Percentiles rank a stretch among this genome's conserved stretches.
These are phyloP conservation scores for Sarotherodon lohbergeri DNA, from an alignment of 2,113 vertebrate genomes.

Conservation along the genomic window DNA sequence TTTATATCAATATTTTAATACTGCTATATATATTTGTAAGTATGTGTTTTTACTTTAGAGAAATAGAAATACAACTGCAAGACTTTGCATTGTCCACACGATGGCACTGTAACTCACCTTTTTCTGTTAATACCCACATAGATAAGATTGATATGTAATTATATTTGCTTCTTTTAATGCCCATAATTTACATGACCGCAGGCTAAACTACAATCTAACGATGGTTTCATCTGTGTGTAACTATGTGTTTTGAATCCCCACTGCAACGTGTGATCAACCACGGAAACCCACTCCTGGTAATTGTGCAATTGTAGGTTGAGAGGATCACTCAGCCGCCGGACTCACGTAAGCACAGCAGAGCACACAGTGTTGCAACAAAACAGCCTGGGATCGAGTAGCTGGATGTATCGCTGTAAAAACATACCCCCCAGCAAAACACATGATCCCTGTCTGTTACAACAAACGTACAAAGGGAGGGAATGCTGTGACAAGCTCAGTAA, in stretches of 20 bases:
- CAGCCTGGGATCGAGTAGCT: background rate
- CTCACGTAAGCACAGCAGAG: background rate
- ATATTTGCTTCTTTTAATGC: background rate
- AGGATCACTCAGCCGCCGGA: background rate
- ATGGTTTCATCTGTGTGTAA: background rate
- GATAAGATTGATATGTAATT: background rate
- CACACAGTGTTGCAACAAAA: background rate
- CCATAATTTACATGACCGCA: background rate
- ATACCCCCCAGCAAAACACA: background rate
- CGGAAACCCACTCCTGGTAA: background rate
- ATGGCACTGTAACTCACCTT: background rate
- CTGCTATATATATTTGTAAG: background rate
- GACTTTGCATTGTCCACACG: slow-evolving; percentile 8
- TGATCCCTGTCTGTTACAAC: background rate
- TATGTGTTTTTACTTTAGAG: background rate
- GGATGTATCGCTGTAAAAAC: background rate
- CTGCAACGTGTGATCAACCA: background rate
- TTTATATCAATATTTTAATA: background rate
- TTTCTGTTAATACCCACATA: background rate
- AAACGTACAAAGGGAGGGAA: background rate
- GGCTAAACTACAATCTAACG: background rate
- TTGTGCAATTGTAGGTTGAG: background rate
- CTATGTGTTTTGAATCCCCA: background rate
- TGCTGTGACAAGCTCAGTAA: background rate
- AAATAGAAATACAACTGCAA: background rate